Conservation (phyloP, 2,797 vertebrate species). For the Leuciscus waleckii region DNA sequence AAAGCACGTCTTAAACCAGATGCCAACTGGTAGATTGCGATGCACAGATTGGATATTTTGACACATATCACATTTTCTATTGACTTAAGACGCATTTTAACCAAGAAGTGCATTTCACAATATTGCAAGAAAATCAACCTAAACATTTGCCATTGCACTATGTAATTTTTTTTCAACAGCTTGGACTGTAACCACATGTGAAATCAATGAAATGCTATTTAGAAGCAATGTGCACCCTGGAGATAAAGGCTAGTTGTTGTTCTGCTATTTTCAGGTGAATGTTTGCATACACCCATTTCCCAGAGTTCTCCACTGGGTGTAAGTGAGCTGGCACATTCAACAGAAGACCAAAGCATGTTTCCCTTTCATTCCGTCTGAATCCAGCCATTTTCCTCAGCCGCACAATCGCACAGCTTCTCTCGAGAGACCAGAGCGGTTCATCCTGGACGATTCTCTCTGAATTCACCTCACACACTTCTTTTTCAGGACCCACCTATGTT, state of each 20-base stretch:
- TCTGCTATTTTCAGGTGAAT: constrained; percentile 28
- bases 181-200: background rate
- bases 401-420: constrained; percentile 11
- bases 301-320: constrained; percentile 17
- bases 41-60: background rate
- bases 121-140: background rate
- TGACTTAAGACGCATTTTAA: background rate
- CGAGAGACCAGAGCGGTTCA: constrained; percentile 14
- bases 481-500: constrained; percentile 43
- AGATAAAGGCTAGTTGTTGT: constrained; percentile 38
- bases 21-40: too few species aligned
- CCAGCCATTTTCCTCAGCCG: constrained; percentile 21
- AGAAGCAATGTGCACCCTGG: constrained; percentile 15
- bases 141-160: background rate
- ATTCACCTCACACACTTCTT: constrained; percentile 39
- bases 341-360: constrained; percentile 27
- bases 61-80: background rate
- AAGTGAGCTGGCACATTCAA: constrained; percentile 28
- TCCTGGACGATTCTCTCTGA: constrained; percentile 32
- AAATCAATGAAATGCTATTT: constrained; percentile 15
- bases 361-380: constrained; percentile 17
- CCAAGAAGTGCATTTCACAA: background rate
- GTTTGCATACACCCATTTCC: constrained; percentile 30
- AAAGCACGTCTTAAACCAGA: too few species aligned
- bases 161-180: background rate